Percentiles rank a stretch among this genome's conserved stretches.
phyloP scores from a whole-genome alignment of 2,797 vertebrate genomes.

The Oryzias sinensis region DNA sequence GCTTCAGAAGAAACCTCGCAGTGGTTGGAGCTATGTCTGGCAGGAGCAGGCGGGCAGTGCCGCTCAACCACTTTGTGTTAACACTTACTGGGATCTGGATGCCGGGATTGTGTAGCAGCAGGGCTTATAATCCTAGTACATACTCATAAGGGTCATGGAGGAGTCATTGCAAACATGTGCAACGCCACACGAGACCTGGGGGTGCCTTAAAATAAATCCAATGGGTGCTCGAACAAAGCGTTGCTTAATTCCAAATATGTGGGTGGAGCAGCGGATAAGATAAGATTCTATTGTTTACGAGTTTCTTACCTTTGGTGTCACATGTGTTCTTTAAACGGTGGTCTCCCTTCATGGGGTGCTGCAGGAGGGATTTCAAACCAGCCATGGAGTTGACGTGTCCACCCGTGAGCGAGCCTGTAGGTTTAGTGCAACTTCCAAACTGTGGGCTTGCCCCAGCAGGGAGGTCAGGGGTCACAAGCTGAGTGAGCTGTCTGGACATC shows the following conservation, averaged over 20 bases:
- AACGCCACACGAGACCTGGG: slow-evolving; percentile 19
- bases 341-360: slow-evolving; percentile 86
- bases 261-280: background rate
- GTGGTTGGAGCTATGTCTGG: slow-evolving; percentile 23
- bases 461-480: slow-evolving; percentile 80
- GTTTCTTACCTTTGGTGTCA: slow-evolving; percentile 74
- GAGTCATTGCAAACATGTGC: slow-evolving; percentile 27
- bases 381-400: slow-evolving; percentile 80
- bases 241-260: too few species aligned
- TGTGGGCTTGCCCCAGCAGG: slow-evolving; percentile 82
- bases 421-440: slow-evolving; percentile 76
- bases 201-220: background rate
- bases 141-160: slow-evolving; percentile 22
- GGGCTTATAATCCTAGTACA: slow-evolving; percentile 53
- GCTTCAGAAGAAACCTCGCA: slow-evolving; percentile 45
- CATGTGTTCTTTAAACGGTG: slow-evolving; percentile 78
- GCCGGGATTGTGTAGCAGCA: slow-evolving; percentile 34
- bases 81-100: slow-evolving; percentile 48
- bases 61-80: slow-evolving; percentile 27
- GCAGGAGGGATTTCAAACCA: slow-evolving; percentile 86
- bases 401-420: slow-evolving; percentile 71
- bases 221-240: too few species aligned
- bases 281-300: background rate
- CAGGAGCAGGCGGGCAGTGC: background rate
- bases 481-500: slow-evolving; percentile 82